These are phyloP conservation scores for Hiodon tergisus DNA, from an alignment of 2,113 vertebrate species.

Conservation along the genomic window DNA sequence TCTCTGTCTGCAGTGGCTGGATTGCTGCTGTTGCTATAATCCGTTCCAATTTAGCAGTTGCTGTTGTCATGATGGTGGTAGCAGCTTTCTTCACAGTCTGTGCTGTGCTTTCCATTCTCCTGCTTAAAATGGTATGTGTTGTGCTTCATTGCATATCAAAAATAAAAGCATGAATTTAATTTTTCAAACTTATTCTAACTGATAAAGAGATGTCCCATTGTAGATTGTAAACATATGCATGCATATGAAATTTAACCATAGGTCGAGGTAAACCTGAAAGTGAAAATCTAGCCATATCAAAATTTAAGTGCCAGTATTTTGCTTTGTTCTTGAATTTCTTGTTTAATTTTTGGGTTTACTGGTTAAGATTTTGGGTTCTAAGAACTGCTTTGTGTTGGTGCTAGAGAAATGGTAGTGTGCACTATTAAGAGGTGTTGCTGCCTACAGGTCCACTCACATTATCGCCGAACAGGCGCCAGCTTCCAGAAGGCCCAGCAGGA, in stretches of 20 bases:
- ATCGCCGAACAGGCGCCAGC: conserved; percentile 85
- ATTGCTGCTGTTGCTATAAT: conserved; percentile 71
- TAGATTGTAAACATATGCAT: too few relatives aligned
- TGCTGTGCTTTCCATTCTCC: conserved; percentile 69
- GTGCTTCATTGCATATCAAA: neutral
- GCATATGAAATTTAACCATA: too few relatives aligned
- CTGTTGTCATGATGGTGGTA: conserved; percentile 89
- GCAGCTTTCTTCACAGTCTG: conserved; percentile 85
- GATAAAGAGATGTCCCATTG: neutral
- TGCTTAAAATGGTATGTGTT: conserved; percentile 87
- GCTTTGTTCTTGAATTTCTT: too few relatives aligned
- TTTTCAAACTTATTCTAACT: neutral
- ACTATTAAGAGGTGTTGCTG: neutral
- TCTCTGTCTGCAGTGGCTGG: conserved; percentile 76
- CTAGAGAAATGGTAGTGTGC: neutral
- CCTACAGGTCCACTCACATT: conserved; percentile 81
- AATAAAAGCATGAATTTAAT: too few relatives aligned
- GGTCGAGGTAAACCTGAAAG: too few relatives aligned
- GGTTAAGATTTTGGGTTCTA: neutral
- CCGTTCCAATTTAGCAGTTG: conserved; percentile 51
- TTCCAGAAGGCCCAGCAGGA: conserved; percentile 92
- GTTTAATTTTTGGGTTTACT: neutral
- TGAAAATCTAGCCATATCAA: too few relatives aligned
- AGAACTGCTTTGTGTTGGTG: neutral
- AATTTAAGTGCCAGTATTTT: too few relatives aligned